These are phyloP conservation scores for Drosophila burlai DNA, from an alignment of 1,140 invertebrate species.

Conservation along the genomic window DNA sequence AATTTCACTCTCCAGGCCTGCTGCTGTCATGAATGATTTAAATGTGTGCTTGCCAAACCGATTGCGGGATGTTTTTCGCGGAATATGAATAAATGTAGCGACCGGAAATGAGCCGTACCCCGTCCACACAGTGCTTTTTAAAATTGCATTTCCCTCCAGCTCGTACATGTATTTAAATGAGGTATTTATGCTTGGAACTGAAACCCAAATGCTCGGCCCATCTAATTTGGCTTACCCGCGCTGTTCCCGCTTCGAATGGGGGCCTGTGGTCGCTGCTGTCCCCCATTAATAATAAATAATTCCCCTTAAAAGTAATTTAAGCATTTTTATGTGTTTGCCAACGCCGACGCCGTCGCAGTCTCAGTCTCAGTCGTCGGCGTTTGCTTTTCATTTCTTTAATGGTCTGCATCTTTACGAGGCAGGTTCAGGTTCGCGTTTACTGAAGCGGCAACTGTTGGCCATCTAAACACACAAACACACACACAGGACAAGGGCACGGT, in stretches of 20 bases:
- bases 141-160: slow-evolving; percentile 28
- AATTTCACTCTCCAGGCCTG: slow-evolving; percentile 19
- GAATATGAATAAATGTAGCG: slow-evolving; percentile 54
- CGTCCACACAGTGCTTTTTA: slow-evolving; percentile 4
- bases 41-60: slow-evolving; percentile 51
- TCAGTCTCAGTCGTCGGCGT: slow-evolving; percentile 33
- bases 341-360: slow-evolving; percentile 19
- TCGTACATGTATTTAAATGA: slow-evolving; percentile 30
- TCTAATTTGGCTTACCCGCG: slow-evolving; percentile 48
- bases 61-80: slow-evolving; percentile 42
- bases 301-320: slow-evolving; percentile 81
- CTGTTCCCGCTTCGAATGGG: background rate
- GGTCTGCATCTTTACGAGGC: slow-evolving; percentile 77
- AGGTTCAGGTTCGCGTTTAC: slow-evolving; percentile 67
- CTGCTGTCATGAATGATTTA: slow-evolving; percentile 71
- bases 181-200: slow-evolving; percentile 46
- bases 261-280: slow-evolving; percentile 16
- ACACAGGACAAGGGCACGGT: slow-evolving; percentile 13
- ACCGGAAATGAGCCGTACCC: slow-evolving; percentile 61
- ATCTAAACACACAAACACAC: slow-evolving; percentile 24
- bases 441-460: slow-evolving; percentile 69
- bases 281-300: slow-evolving; percentile 82
- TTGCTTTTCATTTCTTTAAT: slow-evolving; percentile 83
- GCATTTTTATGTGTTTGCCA: slow-evolving; percentile 78
- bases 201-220: slow-evolving; percentile 32